A percentile compares a stretch with the other conserved stretches of the same genome.
phyloP scores from a whole-genome alignment of 1,140 invertebrate genomes.

The Panonychus citri region DNA sequence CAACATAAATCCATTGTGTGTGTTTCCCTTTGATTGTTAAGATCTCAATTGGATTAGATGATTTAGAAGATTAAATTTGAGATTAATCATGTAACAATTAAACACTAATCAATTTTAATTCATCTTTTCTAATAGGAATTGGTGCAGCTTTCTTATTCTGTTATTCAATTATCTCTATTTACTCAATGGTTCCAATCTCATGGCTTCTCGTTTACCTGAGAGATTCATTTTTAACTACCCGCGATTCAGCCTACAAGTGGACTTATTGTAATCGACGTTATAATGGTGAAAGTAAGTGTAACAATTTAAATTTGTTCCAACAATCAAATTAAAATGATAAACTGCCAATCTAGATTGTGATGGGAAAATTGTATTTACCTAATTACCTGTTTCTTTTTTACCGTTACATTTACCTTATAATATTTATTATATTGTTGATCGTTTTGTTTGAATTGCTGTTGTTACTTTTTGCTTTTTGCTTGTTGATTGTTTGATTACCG shows the following conservation, averaged over 20 bases:
- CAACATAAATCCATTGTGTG: no score
- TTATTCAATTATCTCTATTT: constrained; percentile 56
- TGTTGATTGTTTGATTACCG: no score
- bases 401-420: constrained; percentile 31
- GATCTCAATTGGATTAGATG: no score
- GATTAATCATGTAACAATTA: no score
- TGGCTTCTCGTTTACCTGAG: constrained; percentile 72
- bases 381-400: constrained; percentile 17
- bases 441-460: not conserved
- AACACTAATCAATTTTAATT: constrained; percentile 11
- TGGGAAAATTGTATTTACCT: no score
- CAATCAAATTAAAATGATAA: not conserved
- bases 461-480: no score
- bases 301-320: not conserved
- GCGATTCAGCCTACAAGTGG: constrained; percentile 50
- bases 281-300: constrained; percentile 7
- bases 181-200: constrained; percentile 58
- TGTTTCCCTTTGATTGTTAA: no score
- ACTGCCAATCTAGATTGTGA: no score
- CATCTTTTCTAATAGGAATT: constrained; percentile 29
- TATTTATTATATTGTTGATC: no score
- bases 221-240: constrained; percentile 60
- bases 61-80: no score
- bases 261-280: constrained; percentile 28
- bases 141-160: constrained; percentile 53